These are phyloP conservation scores for Petrocephalus microphthalmus DNA, from an alignment of 2,113 vertebrate species.

Conservation along the genomic window DNA sequence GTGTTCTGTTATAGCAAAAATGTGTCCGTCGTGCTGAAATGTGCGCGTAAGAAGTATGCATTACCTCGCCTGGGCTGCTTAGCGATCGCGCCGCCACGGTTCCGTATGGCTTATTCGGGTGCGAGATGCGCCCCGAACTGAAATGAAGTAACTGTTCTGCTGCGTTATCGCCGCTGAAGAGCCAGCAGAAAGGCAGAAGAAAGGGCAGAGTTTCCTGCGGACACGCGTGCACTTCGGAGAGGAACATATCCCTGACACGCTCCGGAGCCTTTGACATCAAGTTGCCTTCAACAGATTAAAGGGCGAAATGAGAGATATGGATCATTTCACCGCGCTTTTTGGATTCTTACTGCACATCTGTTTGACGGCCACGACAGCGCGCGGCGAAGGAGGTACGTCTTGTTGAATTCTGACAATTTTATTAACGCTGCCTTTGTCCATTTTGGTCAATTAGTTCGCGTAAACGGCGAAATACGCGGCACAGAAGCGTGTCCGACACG, in stretches of 20 bases:
- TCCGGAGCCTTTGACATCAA: constrained; percentile 25
- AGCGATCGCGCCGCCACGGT: not conserved
- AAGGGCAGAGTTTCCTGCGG: not conserved
- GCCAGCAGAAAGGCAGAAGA: not conserved
- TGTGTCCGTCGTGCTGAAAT: not conserved
- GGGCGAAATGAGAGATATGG: constrained; percentile 59
- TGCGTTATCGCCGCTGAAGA: not conserved
- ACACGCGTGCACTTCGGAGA: constrained; percentile 24
- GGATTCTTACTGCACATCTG: constrained; percentile 71
- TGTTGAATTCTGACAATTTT: not conserved
- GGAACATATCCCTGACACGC: constrained; percentile 25
- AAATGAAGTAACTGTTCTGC: not conserved
- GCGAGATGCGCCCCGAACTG: not conserved
- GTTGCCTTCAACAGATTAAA: constrained; percentile 28
- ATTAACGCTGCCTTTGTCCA: not conserved
- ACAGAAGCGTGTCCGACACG: not conserved
- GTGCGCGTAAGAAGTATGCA: not conserved
- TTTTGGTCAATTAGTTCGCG: not conserved
- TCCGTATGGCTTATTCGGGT: not conserved
- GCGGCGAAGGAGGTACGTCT: constrained; percentile 77
- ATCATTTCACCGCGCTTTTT: constrained; percentile 71
- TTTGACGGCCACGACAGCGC: constrained; percentile 50
- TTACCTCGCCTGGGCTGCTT: not conserved
- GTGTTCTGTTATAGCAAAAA: not conserved
- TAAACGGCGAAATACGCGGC: not conserved